Evolutionary conservation across 2,888 invertebrate species (phyloP).

Genomic region (Drosophila flavopinicola): DNA sequence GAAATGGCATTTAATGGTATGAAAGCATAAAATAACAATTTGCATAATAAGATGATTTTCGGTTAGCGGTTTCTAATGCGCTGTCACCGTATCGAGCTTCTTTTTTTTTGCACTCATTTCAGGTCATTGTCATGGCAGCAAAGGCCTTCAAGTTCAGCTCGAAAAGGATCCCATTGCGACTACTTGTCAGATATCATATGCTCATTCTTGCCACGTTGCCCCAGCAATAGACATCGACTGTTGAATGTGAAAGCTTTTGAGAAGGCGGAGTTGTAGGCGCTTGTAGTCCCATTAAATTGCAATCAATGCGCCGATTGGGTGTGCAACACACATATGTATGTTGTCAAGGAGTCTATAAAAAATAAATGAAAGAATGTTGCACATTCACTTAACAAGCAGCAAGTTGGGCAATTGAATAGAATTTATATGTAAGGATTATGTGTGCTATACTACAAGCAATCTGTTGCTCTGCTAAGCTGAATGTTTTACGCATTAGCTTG

Average conservation of each 20-base stretch:
- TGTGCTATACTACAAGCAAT: neutral
- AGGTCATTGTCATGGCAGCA: constrained; percentile 45
- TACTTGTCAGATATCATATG: constrained; percentile 24
- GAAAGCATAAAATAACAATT: constrained; percentile 68
- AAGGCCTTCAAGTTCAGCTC: constrained; percentile 27
- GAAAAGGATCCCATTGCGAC: constrained; percentile 20
- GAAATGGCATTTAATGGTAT: constrained; percentile 49
- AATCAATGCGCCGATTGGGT: constrained; percentile 30
- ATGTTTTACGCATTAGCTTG: neutral
- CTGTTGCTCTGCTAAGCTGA: neutral
- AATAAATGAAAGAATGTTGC: neutral
- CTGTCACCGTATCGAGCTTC: constrained; percentile 33
- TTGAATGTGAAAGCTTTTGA: constrained; percentile 6
- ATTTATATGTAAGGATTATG: neutral
- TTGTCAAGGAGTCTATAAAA: neutral
- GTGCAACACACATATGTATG: constrained; percentile 21
- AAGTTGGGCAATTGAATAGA: neutral
- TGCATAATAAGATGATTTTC: constrained; percentile 72
- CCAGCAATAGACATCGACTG: constrained; percentile 32
- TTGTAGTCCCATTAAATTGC: constrained; percentile 24
- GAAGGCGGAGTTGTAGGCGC: neutral
- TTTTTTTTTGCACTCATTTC: constrained; percentile 12
- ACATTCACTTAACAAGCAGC: constrained; percentile 1
- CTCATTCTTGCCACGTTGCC: constrained; percentile 25
- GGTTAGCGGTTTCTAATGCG: constrained; percentile 38